phyloP scores from a whole-genome alignment of 1,140 invertebrate genomes.

The Bombus balteatus region DNA sequence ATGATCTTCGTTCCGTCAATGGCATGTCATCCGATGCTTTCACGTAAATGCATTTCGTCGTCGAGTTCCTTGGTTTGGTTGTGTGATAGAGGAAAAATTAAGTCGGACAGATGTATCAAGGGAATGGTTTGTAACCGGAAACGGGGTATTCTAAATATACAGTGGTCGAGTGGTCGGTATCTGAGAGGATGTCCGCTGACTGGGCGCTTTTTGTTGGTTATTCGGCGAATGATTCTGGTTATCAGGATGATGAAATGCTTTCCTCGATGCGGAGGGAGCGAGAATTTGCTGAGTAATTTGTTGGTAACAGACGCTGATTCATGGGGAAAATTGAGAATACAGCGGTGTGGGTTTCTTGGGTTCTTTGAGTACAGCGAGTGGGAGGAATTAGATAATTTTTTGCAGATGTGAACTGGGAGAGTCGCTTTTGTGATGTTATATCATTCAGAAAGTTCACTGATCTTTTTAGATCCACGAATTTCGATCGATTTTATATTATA shows the following conservation, averaged over 20 bases:
- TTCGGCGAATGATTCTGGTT: neutral
- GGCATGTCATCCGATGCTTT: slow-evolving; percentile 44
- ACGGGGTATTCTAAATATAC: neutral
- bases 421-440: neutral
- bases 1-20: slow-evolving; percentile 37
- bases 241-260: neutral
- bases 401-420: neutral
- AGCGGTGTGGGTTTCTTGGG: neutral
- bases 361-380: neutral
- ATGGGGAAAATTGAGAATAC: neutral
- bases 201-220: neutral
- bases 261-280: neutral
- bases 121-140: neutral
- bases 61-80: neutral
- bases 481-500: no score
- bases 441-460: no score
- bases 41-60: neutral
- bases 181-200: neutral
- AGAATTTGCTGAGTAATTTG: neutral
- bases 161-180: neutral
- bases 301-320: neutral
- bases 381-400: neutral
- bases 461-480: no score
- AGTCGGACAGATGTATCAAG: neutral
- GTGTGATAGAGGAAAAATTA: neutral